phyloP scores from a whole-genome alignment of 92 coral and sea anemone genomes.

The Phenganax subtilis region DNA sequence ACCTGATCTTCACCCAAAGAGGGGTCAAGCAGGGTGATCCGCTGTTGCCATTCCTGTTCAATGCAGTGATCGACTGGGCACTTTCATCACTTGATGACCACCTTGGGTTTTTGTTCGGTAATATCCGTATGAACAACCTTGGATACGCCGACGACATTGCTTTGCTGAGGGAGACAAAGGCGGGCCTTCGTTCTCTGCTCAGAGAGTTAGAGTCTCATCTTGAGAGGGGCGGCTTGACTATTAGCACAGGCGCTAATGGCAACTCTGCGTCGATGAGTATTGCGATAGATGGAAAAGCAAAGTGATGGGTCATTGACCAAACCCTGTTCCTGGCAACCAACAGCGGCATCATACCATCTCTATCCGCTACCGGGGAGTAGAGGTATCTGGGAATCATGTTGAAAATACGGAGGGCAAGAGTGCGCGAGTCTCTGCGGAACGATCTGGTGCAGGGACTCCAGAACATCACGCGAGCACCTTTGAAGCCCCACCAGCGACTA shows the following conservation, averaged over 20 bases:
- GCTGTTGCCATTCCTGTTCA: neutral
- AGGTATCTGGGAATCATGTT: too few species aligned
- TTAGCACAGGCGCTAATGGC: too few species aligned
- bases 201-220: neutral
- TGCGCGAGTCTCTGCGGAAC: too few species aligned
- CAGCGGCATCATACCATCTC: too few species aligned
- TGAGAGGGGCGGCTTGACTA: too few species aligned
- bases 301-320: too few species aligned
- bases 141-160: too few species aligned
- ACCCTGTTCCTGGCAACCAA: neutral
- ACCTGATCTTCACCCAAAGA: neutral
- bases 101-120: neutral
- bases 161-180: too few species aligned
- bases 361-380: too few species aligned
- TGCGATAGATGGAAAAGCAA: too few species aligned
- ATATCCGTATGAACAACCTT: neutral
- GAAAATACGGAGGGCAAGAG: too few species aligned
- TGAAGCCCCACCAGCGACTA: conserved; percentile 7
- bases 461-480: neutral
- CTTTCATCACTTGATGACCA: neutral
- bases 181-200: neutral
- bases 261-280: too few species aligned
- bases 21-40: conserved; percentile 23
- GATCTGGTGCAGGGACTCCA: neutral
- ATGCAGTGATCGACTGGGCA: conserved; percentile 22